A percentile compares a stretch with the other conserved stretches of the same genome.
Conservation (phyloP, 1,140 invertebrate species). For the Pogonognathellus flavescens region DNA sequence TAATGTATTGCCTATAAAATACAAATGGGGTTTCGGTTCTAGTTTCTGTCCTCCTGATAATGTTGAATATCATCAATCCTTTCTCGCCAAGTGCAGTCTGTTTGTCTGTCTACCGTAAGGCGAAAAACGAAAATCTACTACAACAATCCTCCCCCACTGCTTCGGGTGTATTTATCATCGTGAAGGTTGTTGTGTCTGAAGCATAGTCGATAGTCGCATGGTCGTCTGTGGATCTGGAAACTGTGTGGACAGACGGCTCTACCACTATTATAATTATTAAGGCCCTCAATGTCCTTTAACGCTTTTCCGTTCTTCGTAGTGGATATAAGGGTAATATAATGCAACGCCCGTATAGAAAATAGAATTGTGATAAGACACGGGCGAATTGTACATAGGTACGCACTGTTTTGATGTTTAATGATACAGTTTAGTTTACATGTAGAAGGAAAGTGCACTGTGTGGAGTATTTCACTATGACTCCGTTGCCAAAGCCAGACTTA, state of each 20-base stretch:
- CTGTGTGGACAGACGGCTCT: neutral
- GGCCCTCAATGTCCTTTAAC: neutral
- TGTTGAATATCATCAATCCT: slow-evolving; percentile 46
- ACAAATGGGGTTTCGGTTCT: neutral
- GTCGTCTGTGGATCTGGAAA: too few relatives aligned
- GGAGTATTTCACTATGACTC: neutral
- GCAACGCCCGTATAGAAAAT: too few relatives aligned
- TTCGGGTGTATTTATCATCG: too few relatives aligned
- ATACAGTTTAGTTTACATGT: too few relatives aligned
- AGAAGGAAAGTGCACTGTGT: neutral
- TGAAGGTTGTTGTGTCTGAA: too few relatives aligned
- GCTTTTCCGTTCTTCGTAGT: neutral
- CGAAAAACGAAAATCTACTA: neutral
- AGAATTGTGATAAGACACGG: too few relatives aligned
- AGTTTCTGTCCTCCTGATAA: neutral
- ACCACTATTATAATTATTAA: neutral
- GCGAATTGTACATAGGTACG: too few relatives aligned
- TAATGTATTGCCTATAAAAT: slow-evolving; percentile 14
- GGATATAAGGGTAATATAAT: too few relatives aligned
- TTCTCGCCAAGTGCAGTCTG: neutral
- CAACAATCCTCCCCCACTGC: slow-evolving; percentile 15
- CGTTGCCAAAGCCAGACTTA: neutral
- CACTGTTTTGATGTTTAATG: too few relatives aligned
- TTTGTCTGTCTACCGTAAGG: neutral
- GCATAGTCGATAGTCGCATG: too few relatives aligned